Evolutionary conservation across 53 echinoderm and acorn worm species (phyloP), one percentile per base, ranked within the genome.

Genomic region (Patiria pectinifera): DNA sequence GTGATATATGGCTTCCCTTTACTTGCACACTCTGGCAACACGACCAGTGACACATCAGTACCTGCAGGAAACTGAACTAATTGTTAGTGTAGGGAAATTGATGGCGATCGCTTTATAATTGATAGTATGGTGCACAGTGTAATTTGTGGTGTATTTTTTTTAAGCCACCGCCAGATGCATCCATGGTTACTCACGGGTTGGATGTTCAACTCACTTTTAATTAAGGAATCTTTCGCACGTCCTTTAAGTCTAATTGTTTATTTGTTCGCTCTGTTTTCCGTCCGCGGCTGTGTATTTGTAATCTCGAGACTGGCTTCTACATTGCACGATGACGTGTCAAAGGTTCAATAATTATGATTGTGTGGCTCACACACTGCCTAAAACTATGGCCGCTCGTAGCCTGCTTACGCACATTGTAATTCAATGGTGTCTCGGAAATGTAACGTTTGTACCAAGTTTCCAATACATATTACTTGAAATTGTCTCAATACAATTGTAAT

Each of bases 1-100:
- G 21, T 72, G n/a, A 71, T 86, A 23, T 86, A 82, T 59, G 21
- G 58, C 23, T 59, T 13, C 3, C 70, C 35, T 21, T 58, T 35
- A 85, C 85, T 25, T 63, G 9, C 24, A 85, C 43, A 82, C 61
- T 59, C 84, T 25, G 58, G 58, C 62, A 62, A 35, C 24, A 53
- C 3, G n/a, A 59, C 59, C 19, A 53, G 66, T 25, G 78, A 87
- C 76, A 59, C 60, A 76, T 16, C 19, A 23, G 16, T 48, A 48
- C 46, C 9, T 48, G 21, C 49, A 11, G n/a, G 61, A 11, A 76
- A 87, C 21, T 53, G 26, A 87, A 87, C 48, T 47, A 19, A 59
- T 15, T 87, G 48, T 87, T 53, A 76, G 75, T 58, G 87, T 75
- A 21, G 22, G 76, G 59, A 49, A 77, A 76, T 87, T 75, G 44